Conservation (phyloP, 2,888 invertebrate genomes). For the Junonia oenone region DNA sequence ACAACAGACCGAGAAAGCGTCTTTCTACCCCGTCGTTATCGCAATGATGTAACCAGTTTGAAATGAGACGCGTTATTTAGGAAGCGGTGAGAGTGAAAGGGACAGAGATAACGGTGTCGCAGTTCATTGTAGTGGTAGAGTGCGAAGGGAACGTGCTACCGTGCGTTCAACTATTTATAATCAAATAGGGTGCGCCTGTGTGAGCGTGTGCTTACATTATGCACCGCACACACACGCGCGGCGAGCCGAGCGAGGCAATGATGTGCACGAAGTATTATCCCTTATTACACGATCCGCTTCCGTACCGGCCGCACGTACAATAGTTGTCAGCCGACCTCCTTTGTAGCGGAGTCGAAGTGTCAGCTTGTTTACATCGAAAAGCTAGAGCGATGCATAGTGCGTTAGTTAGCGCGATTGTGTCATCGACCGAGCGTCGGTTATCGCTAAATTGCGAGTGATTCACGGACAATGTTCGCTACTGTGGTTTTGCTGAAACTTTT, state of each 20-base stretch:
- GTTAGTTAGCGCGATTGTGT: constrained; percentile 70
- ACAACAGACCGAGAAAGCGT: constrained; percentile 52
- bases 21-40: constrained; percentile 46
- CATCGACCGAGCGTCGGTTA: constrained; percentile 66
- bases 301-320: constrained; percentile 69
- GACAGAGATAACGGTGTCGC: constrained; percentile 52
- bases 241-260: constrained; percentile 66
- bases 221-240: constrained; percentile 62
- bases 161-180: constrained; percentile 79
- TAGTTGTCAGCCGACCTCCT: constrained; percentile 65
- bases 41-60: constrained; percentile 67
- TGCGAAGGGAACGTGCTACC: constrained; percentile 78
- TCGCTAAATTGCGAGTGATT: constrained; percentile 64
- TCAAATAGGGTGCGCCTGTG: constrained; percentile 59
- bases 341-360: constrained; percentile 58
- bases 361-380: constrained; percentile 72
- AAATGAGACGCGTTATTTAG: constrained; percentile 46
- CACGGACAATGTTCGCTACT: constrained; percentile 57
- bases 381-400: constrained; percentile 65
- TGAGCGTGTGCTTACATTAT: constrained; percentile 70
- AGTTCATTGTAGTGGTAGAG: constrained; percentile 69
- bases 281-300: constrained; percentile 75
- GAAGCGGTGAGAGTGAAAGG: constrained; percentile 39
- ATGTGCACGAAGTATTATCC: constrained; percentile 77
- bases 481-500: constrained; percentile 59